Conservation (phyloP, 2,113 vertebrate genomes). For the Asarcornis scutulata region DNA sequence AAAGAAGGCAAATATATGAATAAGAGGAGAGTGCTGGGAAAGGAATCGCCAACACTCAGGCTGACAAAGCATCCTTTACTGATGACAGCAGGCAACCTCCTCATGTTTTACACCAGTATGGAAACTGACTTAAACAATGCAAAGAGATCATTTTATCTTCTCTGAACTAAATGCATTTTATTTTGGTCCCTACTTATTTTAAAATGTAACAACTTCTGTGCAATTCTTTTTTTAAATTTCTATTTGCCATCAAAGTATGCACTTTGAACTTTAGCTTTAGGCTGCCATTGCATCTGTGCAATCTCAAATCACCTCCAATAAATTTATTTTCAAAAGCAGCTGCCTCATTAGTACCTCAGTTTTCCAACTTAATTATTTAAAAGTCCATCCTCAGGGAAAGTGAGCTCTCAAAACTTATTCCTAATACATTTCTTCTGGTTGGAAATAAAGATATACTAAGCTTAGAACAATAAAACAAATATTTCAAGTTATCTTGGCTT, state of each 20-base stretch:
- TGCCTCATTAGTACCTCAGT: constrained; percentile 29
- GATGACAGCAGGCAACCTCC: neutral
- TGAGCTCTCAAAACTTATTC: constrained; percentile 39
- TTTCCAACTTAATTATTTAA: constrained; percentile 38
- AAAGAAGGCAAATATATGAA: neutral
- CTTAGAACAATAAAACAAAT: constrained; percentile 42
- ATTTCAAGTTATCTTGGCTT: constrained; percentile 3
- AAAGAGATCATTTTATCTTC: neutral
- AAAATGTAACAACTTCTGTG: neutral
- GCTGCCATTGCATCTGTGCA: neutral
- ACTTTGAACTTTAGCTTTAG: constrained; percentile 51
- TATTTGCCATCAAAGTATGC: constrained; percentile 48
- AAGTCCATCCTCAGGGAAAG: constrained; percentile 34
- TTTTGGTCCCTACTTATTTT: neutral
- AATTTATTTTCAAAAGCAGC: constrained; percentile 1
- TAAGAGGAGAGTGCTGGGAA: neutral
- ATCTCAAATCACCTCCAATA: neutral
- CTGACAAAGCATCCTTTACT: constrained; percentile 1
- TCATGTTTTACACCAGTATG: neutral
- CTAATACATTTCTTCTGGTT: constrained; percentile 36
- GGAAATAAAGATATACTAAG: constrained; percentile 42
- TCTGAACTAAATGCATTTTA: neutral
- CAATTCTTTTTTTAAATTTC: neutral
- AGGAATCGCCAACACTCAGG: neutral
- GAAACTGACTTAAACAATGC: constrained; percentile 10